Percentiles rank a stretch among this genome's conserved stretches.
Conservation (phyloP, 2,797 vertebrate species). For the Protosalanx chinensis region DNA sequence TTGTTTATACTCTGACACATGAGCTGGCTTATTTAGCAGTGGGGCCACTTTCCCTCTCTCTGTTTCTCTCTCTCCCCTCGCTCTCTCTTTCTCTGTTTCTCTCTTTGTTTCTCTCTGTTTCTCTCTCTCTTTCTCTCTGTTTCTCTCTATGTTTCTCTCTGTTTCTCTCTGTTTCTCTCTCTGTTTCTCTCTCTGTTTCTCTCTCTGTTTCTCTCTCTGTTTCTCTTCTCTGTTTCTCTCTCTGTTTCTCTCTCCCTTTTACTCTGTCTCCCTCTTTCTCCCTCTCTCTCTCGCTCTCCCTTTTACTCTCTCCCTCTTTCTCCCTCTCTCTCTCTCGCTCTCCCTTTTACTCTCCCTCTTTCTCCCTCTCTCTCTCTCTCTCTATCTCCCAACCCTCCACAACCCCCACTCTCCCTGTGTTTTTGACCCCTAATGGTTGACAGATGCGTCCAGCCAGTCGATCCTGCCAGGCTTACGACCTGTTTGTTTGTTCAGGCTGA, state of each 20-base stretch:
- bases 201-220: no score
- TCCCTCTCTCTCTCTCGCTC: no score
- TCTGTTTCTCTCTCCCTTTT: no score
- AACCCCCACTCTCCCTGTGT: constrained; percentile 57
- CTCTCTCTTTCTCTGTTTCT: constrained; percentile 40
- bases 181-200: no score
- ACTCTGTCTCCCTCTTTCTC: no score
- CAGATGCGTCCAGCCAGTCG: constrained; percentile 75
- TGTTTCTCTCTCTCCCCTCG: constrained; percentile 40
- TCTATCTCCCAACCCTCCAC: background rate
- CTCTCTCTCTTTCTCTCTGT: background rate
- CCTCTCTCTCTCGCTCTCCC: no score
- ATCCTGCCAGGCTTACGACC: constrained; percentile 51
- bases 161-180: no score
- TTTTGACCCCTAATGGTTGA: constrained; percentile 84
- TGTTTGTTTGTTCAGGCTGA: constrained; percentile 94
- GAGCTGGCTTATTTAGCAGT: constrained; percentile 70
- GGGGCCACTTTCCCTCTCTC: constrained; percentile 48
- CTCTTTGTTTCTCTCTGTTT: constrained; percentile 35
- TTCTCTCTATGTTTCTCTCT: background rate
- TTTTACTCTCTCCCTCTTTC: no score
- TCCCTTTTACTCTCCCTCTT: no score
- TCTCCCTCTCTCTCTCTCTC: constrained; percentile 60
- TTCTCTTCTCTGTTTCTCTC: no score
- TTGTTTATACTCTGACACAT: constrained; percentile 89